phyloP scores from a whole-genome alignment of 2,797 vertebrate genomes.

The Cirrhinus mrigala region DNA sequence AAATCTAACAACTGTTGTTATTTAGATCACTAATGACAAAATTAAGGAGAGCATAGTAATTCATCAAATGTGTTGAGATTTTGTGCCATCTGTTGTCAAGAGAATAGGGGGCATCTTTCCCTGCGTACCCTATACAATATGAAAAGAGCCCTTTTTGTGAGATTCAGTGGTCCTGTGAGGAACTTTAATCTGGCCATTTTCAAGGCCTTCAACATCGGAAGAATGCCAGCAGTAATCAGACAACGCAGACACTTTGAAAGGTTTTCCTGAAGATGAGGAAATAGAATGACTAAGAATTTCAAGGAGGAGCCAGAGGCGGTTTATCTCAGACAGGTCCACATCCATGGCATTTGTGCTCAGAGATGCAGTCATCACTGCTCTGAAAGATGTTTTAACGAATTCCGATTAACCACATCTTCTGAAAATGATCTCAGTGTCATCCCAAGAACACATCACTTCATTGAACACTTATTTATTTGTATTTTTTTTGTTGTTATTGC shows the following conservation, averaged over 20 bases:
- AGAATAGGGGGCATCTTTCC: neutral
- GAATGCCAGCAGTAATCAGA: neutral
- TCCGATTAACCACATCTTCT: neutral
- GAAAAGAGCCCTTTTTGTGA: neutral
- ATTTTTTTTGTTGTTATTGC: neutral
- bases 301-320: slow-evolving; percentile 1
- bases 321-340: neutral
- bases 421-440: neutral
- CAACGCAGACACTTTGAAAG: neutral
- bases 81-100: neutral
- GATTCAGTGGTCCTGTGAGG: neutral
- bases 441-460: neutral
- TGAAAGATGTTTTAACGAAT: neutral
- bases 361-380: neutral
- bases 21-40: neutral
- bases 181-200: neutral
- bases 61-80: neutral
- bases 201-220: neutral
- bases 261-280: neutral
- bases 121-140: neutral
- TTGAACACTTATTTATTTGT: neutral
- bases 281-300: neutral
- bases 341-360: neutral
- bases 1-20: neutral
- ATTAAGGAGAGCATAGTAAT: neutral